These are phyloP conservation scores for Monodelphis domestica DNA, from an alignment of 2,797 vertebrate species.

Conservation along the genomic window DNA sequence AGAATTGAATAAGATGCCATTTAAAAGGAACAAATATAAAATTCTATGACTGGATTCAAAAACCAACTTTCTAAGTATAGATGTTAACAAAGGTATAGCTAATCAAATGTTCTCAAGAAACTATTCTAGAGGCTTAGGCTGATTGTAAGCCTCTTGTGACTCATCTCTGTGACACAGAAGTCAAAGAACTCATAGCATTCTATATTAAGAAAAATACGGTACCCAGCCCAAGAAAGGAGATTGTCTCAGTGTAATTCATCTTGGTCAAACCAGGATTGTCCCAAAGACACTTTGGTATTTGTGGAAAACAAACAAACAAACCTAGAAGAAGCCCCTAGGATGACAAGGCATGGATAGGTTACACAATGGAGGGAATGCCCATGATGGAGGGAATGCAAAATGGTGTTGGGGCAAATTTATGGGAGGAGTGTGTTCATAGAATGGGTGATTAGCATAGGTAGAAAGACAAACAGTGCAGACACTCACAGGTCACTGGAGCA, in stretches of 20 bases:
- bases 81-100: neutral
- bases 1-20: neutral
- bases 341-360: no score
- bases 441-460: no score
- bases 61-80: neutral
- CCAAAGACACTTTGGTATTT: neutral
- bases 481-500: no score
- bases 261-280: neutral
- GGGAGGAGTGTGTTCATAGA: no score
- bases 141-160: neutral
- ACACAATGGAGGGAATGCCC: no score
- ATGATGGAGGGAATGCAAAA: no score
- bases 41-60: neutral
- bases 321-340: no score
- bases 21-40: neutral
- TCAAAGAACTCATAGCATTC: neutral
- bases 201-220: neutral
- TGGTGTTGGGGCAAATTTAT: no score
- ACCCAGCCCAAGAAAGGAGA: neutral
- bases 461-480: no score
- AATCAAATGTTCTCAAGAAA: neutral
- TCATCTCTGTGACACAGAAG: neutral
- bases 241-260: neutral
- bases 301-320: no score
- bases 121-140: neutral